These are phyloP conservation scores for Automeris io DNA, from an alignment of 2,888 invertebrate species.

Conservation along the genomic window DNA sequence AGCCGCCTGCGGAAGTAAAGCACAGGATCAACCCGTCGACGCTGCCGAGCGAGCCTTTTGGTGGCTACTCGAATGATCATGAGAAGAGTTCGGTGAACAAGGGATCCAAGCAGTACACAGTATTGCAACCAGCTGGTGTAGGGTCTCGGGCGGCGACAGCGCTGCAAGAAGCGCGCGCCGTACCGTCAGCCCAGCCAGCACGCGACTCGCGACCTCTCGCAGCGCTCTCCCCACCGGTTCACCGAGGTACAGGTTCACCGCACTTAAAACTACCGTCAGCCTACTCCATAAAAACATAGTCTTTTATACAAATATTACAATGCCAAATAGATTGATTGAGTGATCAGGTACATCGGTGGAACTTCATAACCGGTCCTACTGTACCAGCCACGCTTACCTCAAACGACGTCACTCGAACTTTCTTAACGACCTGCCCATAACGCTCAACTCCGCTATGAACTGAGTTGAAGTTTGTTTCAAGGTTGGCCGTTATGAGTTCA, in stretches of 20 bases:
- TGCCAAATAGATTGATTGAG: too few species aligned
- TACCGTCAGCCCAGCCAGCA: conserved; percentile 68
- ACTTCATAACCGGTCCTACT: too few species aligned
- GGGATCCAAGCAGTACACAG: conserved; percentile 89
- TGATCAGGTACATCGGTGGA: too few species aligned
- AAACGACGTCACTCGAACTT: conserved; percentile 60
- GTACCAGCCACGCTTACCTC: conserved; percentile 42
- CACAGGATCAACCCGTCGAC: conserved; percentile 57
- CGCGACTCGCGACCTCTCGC: conserved; percentile 64
- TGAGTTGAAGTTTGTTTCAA: conserved; percentile 69
- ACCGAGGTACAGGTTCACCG: too few species aligned
- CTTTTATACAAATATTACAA: too few species aligned
- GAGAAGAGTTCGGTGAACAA: conserved; percentile 56
- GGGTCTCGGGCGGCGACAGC: conserved; percentile 89
- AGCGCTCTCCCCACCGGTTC: conserved; percentile 85
- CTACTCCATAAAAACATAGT: too few species aligned
- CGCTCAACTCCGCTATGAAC: conserved; percentile 61
- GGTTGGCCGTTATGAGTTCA: conserved; percentile 40
- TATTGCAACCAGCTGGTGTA: conserved; percentile 88
- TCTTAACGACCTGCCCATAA: conserved; percentile 66
- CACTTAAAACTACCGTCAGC: too few species aligned
- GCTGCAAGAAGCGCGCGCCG: conserved; percentile 83
- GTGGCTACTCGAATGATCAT: conserved; percentile 80
- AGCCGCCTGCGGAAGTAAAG: conserved; percentile 84
- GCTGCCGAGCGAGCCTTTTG: conserved; percentile 83